Evolutionary conservation across 2,888 invertebrate species (phyloP), one percentile per base, ranked within the genome.

Genomic region (Schrankia costaestrigalis): DNA sequence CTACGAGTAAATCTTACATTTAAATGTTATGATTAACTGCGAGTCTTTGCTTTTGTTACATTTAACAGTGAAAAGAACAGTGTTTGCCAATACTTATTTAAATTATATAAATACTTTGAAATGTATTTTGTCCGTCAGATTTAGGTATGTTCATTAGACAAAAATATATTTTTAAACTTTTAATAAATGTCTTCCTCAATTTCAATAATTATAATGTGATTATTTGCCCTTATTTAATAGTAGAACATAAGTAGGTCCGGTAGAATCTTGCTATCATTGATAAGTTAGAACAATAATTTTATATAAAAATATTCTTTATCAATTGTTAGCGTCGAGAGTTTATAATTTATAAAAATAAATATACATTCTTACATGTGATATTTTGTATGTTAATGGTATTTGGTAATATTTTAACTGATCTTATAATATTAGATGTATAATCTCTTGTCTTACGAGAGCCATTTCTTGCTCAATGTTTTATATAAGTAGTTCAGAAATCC

Each of bases 291-390:
- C 42, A 52, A 48, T 44, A 10, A 33, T 31, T 28, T 30, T 23
- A 18, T 22, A 39, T 33, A 23, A 41, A n/a, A 26, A 44, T 56
- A 53, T 56, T 56, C 39, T 56, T 53, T 53, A 53, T 56, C 53
- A 56, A 53, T 38, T 53, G 46, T 53, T 55, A 55, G 54, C 49
- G 46, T 43, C 31, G 45, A 35, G 21, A 35, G 26, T 41, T 43
- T 46, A 38, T 41, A 41, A 31, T 39, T 41, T 30, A 13, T 51
- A 35, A 51, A 12, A 8, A 6, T 31, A 7, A 45, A 28, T 17
- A 42, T 42, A n/a, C n/a, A 45, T 40, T 41, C 39, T 43, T 34
- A 45, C 10, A 42, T 56, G 48, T 54, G 56, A 54, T 56, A 56
- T 46, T 46, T 46, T 34, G 35, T 46, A n/a, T n/a, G n/a, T n/a